These are phyloP conservation scores for Hylaea fasciaria DNA, from an alignment of 2,888 invertebrate genomes.

Conservation along the genomic window DNA sequence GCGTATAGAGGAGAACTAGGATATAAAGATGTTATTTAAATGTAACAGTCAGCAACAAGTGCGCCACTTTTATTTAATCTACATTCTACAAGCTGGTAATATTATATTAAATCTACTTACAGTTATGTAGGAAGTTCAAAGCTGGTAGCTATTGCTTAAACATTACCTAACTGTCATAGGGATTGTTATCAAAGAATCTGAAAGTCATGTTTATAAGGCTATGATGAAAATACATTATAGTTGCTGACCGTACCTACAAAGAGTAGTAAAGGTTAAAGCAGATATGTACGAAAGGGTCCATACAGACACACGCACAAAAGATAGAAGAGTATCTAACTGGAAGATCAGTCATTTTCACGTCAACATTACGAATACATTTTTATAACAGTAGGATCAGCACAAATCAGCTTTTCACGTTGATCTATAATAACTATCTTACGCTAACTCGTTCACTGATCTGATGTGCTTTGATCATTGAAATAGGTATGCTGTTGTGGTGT, in stretches of 20 bases:
- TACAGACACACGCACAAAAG: slow-evolving; percentile 32
- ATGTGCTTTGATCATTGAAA: too few relatives aligned
- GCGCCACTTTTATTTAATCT: too few relatives aligned
- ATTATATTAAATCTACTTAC: too few relatives aligned
- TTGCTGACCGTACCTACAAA: slow-evolving; percentile 3
- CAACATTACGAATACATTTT: slow-evolving; percentile 15
- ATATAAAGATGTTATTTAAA: slow-evolving; percentile 34
- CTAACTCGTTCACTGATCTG: too few relatives aligned
- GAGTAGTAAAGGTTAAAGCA: slow-evolving; percentile 1
- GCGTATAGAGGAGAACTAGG: slow-evolving; percentile 53
- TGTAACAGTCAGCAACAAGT: slow-evolving; percentile 6
- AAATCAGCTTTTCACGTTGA: not conserved
- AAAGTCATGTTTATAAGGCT: not conserved
- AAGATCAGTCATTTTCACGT: slow-evolving; percentile 66
- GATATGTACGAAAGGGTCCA: slow-evolving; percentile 1
- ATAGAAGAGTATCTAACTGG: slow-evolving; percentile 57
- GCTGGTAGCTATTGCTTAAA: too few relatives aligned
- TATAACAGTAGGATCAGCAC: slow-evolving; percentile 3
- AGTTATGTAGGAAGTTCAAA: too few relatives aligned
- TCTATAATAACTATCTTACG: not conserved
- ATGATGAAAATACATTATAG: not conserved
- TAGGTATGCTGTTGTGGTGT: not conserved
- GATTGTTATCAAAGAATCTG: too few relatives aligned
- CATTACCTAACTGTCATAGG: too few relatives aligned
- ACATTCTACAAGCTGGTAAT: too few relatives aligned